A percentile compares a stretch with the other conserved stretches of the same genome.
phyloP scores from a whole-genome alignment of 2,113 vertebrate species.

The Chinchilla lanigera region DNA sequence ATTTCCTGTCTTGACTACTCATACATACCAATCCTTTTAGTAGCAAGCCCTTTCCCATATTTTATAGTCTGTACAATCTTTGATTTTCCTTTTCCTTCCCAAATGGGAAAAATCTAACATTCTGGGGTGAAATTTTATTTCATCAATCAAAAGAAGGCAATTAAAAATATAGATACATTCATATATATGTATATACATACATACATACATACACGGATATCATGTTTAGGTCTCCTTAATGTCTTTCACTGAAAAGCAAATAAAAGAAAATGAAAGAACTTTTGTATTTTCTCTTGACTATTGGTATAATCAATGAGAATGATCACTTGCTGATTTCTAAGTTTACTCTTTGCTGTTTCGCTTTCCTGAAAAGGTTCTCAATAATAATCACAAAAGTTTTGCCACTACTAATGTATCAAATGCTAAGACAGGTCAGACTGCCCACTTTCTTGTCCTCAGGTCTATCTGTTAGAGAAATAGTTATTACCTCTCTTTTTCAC shows the following conservation, averaged over 20 bases:
- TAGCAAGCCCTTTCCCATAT: neutral
- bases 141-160: neutral
- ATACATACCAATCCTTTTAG: neutral
- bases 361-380: neutral
- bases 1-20: neutral
- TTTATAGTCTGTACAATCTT: conserved; percentile 8
- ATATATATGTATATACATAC: neutral
- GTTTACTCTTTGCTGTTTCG: neutral
- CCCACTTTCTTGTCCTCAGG: neutral
- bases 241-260: neutral
- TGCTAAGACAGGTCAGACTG: neutral
- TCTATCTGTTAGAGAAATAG: neutral
- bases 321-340: neutral
- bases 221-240: neutral
- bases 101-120: neutral
- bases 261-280: neutral
- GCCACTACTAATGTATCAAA: neutral
- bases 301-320: neutral
- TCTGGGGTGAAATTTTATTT: neutral
- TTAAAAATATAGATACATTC: neutral
- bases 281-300: neutral
- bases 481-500: neutral
- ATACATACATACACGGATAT: neutral
- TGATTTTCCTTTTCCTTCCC: neutral
- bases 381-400: neutral